Evolutionary conservation across 2,888 invertebrate genomes (phyloP), one percentile per base, ranked within the genome.

Genomic region (Steinernema carpocapsae): DNA sequence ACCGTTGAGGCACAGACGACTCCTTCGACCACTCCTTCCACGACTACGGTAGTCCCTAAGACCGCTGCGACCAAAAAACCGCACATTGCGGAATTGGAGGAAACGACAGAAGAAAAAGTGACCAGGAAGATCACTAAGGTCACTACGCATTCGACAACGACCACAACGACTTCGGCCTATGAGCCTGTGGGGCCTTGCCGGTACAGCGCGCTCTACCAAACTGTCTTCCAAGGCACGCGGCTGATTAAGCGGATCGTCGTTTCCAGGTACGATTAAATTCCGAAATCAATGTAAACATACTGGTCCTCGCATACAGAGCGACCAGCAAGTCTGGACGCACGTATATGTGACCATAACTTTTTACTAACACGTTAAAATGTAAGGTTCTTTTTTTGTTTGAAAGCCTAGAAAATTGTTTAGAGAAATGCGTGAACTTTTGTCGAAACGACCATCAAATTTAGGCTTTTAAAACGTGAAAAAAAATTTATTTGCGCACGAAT

Each of bases 141-240:
- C 22, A 71, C 74, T n/a, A 37, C 29, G 7, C 70, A 32, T 1
- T 7, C 48, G 7, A 72, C 72, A 0, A 64, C 64, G 72, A 72
- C 72, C 12, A 64, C 64, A 59, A n/a, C 48, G 3, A 73, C 46
- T 29, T 75, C 77, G n/a, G 76, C 74, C 19, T 85, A 85, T 52
- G 82, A 81, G 51, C 79, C 83, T 59, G 84, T 81, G 10, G 87
- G 85, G 19, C 78, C 80, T 29, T 86, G 86, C 70, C 82, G 82
- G 12, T 85, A 85, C 74, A 82, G 82, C 24, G 86, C 86, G 22
- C 78, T 87, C 29, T 86, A 86, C 59, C 85, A 86, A 71, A 85
- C 86, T 3, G 78, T 82, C 10, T 86, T 86, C 80, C 73, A 77
- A 29, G 83, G 83, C 0, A 78, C 59, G n/a, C 76, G 79, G 17